These are phyloP conservation scores for rabbit (Oryctolagus cuniculus) DNA, from an alignment of 2,113 vertebrate genomes.

Conservation along the genomic window DNA sequence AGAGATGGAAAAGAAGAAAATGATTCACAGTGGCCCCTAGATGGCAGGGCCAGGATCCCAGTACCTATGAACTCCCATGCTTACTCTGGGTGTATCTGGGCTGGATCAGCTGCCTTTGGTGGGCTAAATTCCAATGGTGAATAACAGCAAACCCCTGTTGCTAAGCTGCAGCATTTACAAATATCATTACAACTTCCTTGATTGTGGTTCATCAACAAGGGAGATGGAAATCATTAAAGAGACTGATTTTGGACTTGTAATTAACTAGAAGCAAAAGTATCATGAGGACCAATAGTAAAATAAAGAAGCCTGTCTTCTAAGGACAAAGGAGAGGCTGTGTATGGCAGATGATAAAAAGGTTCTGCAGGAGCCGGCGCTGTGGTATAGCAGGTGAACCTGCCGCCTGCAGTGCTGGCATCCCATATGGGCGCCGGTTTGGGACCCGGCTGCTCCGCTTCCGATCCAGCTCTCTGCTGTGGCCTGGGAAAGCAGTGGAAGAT, in stretches of 20 bases:
- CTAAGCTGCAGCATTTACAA: slow-evolving; percentile 76
- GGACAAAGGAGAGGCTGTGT: no score
- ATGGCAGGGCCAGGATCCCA: background rate
- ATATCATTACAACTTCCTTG: slow-evolving; percentile 80
- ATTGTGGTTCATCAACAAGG: slow-evolving; percentile 85
- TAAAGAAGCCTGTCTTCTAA: slow-evolving; percentile 25
- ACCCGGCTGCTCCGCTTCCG: no score
- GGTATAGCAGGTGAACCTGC: no score
- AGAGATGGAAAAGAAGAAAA: background rate
- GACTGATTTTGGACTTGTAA: slow-evolving; percentile 79
- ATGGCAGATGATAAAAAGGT: no score
- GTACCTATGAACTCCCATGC: accelerated
- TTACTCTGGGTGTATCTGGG: background rate
- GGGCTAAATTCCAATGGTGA: slow-evolving; percentile 28
- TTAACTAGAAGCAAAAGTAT: slow-evolving; percentile 85
- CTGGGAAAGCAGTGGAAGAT: no score
- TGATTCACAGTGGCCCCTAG: background rate
- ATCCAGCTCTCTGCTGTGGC: no score
- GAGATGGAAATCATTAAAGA: slow-evolving; percentile 83
- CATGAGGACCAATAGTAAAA: slow-evolving; percentile 73
- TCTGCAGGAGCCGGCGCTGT: no score
- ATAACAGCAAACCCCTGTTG: slow-evolving; percentile 34
- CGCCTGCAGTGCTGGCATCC: no score
- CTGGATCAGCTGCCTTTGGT: background rate
- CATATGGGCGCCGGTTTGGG: no score